Evolutionary conservation across 2,797 vertebrate species (phyloP).

Genomic region (Setipinna tenuifilis): DNA sequence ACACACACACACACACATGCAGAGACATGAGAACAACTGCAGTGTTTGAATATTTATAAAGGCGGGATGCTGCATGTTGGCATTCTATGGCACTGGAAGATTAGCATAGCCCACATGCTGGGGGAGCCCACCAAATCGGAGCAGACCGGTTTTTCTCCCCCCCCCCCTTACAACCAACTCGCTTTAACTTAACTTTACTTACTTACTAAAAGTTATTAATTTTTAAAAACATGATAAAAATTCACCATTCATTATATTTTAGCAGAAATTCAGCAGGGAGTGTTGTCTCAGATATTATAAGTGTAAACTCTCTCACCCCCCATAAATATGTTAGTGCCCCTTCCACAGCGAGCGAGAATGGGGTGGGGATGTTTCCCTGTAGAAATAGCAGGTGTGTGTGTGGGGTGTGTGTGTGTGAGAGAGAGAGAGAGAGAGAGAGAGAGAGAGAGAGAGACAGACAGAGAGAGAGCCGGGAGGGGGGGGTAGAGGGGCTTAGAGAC

Average conservation of each 20-base stretch:
- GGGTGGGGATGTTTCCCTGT: no score
- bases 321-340: no score
- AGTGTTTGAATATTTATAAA: constrained; percentile 85
- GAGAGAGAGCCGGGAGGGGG: background rate
- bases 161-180: background rate
- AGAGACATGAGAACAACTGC: constrained; percentile 80
- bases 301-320: no score
- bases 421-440: no score
- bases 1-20: constrained; percentile 75
- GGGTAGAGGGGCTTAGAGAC: background rate
- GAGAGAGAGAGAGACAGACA: background rate
- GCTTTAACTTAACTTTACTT: background rate
- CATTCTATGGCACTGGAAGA: constrained; percentile 65
- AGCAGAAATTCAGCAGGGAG: no score
- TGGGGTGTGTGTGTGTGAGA: background rate
- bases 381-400: background rate
- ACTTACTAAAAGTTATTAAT: background rate
- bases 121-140: background rate
- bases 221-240: no score
- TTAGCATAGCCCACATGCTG: background rate
- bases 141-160: constrained; percentile 17
- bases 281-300: no score
- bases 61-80: constrained; percentile 69
- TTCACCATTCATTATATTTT: no score
- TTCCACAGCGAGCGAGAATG: no score